Conservation (phyloP, 30 jellyfish, hydroid and myxozoan species). For the Hydractinia echinata region DNA sequence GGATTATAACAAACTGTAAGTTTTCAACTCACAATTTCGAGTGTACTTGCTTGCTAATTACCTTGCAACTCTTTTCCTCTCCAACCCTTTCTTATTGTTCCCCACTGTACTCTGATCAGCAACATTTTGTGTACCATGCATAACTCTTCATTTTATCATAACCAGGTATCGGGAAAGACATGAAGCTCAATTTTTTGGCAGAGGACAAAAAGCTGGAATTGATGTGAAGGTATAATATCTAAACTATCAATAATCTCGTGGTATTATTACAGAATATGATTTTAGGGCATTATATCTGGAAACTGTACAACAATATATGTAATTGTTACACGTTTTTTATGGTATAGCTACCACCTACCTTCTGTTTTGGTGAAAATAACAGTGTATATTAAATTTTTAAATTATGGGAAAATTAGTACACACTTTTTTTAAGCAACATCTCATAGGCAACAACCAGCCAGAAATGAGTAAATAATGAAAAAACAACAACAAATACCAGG, state of each 20-base stretch:
- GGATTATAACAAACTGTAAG: slow-evolving; percentile 90
- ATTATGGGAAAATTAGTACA: no score
- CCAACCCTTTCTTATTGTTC: no score
- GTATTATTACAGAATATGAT: no score
- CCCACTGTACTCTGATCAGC: no score
- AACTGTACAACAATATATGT: background rate
- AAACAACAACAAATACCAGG: no score
- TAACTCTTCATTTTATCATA: background rate
- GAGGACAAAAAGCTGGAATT: slow-evolving; percentile 98
- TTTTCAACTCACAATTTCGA: background rate
- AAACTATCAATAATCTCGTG: background rate
- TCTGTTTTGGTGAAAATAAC: background rate
- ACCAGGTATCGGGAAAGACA: slow-evolving; percentile 83
- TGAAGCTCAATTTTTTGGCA: slow-evolving; percentile 91
- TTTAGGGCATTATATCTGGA: no score
- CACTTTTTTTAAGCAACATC: no score
- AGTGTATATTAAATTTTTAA: background rate
- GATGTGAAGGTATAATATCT: slow-evolving; percentile 67
- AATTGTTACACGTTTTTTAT: background rate
- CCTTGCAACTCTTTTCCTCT: no score
- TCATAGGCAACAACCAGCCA: no score
- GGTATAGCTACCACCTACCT: background rate
- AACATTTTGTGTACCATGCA: background rate
- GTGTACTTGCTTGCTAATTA: no score
- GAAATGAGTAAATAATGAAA: no score